Conservation (phyloP, 2,888 invertebrate genomes). For the Dastarcus helophoroides region DNA sequence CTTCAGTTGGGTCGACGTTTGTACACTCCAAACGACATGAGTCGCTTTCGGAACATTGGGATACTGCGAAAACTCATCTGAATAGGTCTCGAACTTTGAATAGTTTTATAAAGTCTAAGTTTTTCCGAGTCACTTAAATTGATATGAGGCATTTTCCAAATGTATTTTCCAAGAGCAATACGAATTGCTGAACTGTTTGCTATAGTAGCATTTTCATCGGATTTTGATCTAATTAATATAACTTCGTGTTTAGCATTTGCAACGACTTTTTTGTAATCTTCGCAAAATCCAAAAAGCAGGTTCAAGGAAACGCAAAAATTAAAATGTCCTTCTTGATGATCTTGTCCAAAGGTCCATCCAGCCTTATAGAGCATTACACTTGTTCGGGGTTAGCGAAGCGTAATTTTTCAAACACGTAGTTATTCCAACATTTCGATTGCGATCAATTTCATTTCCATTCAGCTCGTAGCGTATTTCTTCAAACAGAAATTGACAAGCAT, state of each 20-base stretch:
- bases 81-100: slow-evolving; percentile 8
- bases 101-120: no score
- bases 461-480: slow-evolving; percentile 14
- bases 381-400: slow-evolving; percentile 6
- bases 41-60: slow-evolving; percentile 24
- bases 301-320: slow-evolving; percentile 14
- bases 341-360: slow-evolving; percentile 10
- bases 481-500: slow-evolving; percentile 12
- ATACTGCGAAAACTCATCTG: slow-evolving; percentile 23
- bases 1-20: slow-evolving; percentile 23
- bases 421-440: slow-evolving; percentile 12
- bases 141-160: slow-evolving; percentile 18
- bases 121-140: slow-evolving; percentile 13
- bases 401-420: no score
- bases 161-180: slow-evolving; percentile 13
- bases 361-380: slow-evolving; percentile 7
- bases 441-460: slow-evolving; percentile 16
- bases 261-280: no score
- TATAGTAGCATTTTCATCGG: slow-evolving; percentile 18
- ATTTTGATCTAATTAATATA: slow-evolving; percentile 23
- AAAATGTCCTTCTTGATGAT: slow-evolving; percentile 8
- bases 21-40: slow-evolving; percentile 25
- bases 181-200: slow-evolving; percentile 8
- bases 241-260: slow-evolving; percentile 32
- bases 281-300: slow-evolving; percentile 15